Evolutionary conservation across 2,797 vertebrate genomes (phyloP).

Genomic region (Poecile montanus): DNA sequence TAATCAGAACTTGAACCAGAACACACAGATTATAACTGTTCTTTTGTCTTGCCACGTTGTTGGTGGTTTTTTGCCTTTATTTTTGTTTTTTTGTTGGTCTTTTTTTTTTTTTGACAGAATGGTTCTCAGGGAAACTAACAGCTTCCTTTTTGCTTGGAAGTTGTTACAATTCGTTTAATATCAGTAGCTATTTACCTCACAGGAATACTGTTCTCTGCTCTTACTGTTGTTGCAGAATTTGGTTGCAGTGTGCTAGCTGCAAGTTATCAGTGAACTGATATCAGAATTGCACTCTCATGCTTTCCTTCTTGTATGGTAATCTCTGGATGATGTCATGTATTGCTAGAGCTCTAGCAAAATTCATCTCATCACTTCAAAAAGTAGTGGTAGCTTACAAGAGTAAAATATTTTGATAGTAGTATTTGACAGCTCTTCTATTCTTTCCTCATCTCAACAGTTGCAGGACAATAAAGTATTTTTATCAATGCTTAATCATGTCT

Average conservation of each 20-base stretch:
- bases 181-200: not conserved
- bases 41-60: not conserved
- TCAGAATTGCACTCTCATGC: not conserved
- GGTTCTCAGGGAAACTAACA: not conserved
- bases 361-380: not conserved
- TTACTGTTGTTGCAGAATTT: not conserved
- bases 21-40: not conserved
- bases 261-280: not conserved
- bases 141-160: not conserved
- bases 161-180: not conserved
- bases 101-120: not conserved
- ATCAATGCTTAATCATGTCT: slow-evolving; percentile 89
- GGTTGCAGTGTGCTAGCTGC: not conserved
- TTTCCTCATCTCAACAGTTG: slow-evolving; percentile 78
- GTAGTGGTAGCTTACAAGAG: not conserved
- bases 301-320: not conserved
- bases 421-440: not conserved
- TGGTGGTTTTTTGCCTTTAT: too few relatives aligned
- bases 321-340: not conserved
- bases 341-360: not conserved
- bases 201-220: not conserved
- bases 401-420: not conserved
- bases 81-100: too few relatives aligned
- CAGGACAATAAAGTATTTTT: slow-evolving; percentile 95
- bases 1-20: not conserved